Evolutionary conservation across 23 tunicate genomes (phyloP), one percentile per base, ranked within the genome.

Genomic region (Halocynthia aurantium): DNA sequence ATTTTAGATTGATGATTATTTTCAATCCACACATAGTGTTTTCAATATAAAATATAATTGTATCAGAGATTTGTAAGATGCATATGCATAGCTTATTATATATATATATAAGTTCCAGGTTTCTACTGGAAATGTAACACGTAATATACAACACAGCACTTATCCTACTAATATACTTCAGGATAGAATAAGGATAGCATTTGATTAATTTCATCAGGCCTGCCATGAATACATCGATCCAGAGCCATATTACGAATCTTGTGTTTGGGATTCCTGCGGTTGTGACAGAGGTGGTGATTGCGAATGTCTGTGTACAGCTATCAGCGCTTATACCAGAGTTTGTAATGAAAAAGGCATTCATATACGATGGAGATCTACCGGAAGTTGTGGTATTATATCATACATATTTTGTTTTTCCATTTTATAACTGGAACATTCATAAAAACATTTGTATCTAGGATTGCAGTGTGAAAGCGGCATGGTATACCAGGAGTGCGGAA

Each of bases 251-350:
- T 92, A 92, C 52, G 78, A 86, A 75, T 77, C 87, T 13, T 92
- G 98, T 61, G 17, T 92, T 75, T 92, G 98, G 98, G 98, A 92
- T 70, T 85, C 98, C 61, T 92, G 98, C 56, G 98, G 98, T 15
- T 92, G 98, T 53, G 98, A 92, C 81, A 63, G 98, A 55, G 98
- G 98, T 22, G 98, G 98, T 50, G 98, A 92, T 55, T 92, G 98
- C 83, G 98, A 92, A 84, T 92, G 98, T 75, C 57, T 83, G 74
- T 92, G 98, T 69, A 92, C 98, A 53, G 98, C 98, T 18, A 72
- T 92, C 40, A 88, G 88, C 10, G 98, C 98, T 51, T 92, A 92
- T 77, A 75, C 78, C 10, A 68, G 98, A 57, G 98, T 86, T 22
- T 92, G 98, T 67, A 85, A 85, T 75, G 88, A 84, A 44, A 49